Base-by-base conservation (phyloP, 2,888 invertebrate genomes). In the Tupiocoris notatus region DNA sequence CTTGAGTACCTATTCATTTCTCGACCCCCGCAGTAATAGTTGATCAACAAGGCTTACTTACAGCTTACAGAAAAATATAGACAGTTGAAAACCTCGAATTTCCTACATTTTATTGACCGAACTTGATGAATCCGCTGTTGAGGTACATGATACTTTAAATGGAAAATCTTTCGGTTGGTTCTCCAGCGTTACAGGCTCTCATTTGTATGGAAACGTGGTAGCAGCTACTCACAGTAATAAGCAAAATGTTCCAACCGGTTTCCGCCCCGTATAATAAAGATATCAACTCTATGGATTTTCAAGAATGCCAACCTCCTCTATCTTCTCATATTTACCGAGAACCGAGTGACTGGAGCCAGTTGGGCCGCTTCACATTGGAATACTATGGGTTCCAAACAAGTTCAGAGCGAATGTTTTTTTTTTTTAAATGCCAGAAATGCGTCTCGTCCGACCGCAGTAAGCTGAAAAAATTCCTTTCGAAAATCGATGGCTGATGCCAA, bases 201-300 rank as follows among this genome's bases (percentile, higher is more conserved):
- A 18, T 18, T 59, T 16, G 17, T 59, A 59, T 59, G 17, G 59
- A 59, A 59, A 59, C 7, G 3, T 59, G 59, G 39, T 3, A 39
- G 6, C 39, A 39, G 39, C 39, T 39, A 39, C 3, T 12, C 39
- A 39, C 3, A 3, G 39, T 39, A 12, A 39, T 39, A 39, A 7
- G 39, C 39, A 39, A 39, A 7, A n/a, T 3, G 39, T 39, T 12
- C 9, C 56, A 21, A 67, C 67, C 67, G 67, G 67, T 67, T 39
- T 67, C 66, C 56, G 1, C 17, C 25, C 6, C n/a, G 3, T 12
- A 24, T 54, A 75, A 75, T 75, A 75, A 65, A 75, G 75, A 75
- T 75, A 57, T 64, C 65, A 65, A 6, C 64, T 65, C 65, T 64
- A 65, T 65, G 75, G 75, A 75, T 64, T 75, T 65, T 75, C 64